A percentile compares a stretch with the other conserved stretches of the same genome.
Evolutionary conservation across 2,113 vertebrate genomes (phyloP).

Genomic region (Indicator maculatus): DNA sequence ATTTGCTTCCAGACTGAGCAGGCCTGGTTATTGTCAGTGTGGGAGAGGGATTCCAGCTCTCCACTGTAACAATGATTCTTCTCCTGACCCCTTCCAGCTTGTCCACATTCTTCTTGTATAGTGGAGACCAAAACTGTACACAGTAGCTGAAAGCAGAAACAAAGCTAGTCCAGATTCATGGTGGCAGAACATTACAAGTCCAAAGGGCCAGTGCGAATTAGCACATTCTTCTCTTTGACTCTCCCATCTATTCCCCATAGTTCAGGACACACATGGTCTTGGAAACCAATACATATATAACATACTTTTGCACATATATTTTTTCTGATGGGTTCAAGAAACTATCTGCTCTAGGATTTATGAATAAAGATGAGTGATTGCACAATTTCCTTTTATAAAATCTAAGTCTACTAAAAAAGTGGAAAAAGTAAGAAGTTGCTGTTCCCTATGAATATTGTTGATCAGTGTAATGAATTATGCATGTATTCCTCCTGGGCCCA

Average conservation of each 20-base stretch:
- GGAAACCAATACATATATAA: not conserved
- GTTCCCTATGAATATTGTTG: conserved; percentile 29
- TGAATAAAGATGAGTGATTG: conserved; percentile 40
- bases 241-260: not conserved
- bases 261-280: not conserved
- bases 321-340: not conserved
- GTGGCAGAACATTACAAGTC: not conserved
- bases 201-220: not conserved
- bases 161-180: not conserved
- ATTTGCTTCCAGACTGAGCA: no score
- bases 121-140: no score
- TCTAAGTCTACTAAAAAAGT: not conserved
- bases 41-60: no score
- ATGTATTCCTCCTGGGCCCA: not conserved
- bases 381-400: conserved; percentile 12
- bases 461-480: conserved; percentile 21
- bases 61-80: no score
- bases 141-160: not conserved
- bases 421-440: not conserved
- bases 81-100: no score
- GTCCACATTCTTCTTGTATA: no score
- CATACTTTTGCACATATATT: not conserved
- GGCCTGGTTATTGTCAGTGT: no score
- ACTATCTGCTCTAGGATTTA: not conserved
- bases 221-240: not conserved